These are phyloP conservation scores for Ectropis grisescens DNA, from an alignment of 1,140 invertebrate genomes.

Conservation along the genomic window DNA sequence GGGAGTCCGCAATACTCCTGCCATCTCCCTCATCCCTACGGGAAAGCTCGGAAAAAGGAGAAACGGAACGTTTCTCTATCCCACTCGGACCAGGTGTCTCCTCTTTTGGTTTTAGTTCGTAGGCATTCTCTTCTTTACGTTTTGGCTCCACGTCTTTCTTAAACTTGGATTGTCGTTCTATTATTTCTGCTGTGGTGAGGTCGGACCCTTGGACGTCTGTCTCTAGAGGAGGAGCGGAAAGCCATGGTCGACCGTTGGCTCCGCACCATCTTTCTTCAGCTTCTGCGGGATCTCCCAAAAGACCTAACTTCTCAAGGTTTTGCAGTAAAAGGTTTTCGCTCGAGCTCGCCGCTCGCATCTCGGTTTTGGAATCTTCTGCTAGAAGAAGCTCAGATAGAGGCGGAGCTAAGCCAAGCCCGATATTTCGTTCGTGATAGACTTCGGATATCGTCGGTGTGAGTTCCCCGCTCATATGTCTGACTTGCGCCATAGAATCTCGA, in stretches of 20 bases:
- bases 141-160: constrained; percentile 54
- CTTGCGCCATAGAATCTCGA: constrained; percentile 78
- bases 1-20: constrained; percentile 89
- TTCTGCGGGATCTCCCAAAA: constrained; percentile 61
- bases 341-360: constrained; percentile 56
- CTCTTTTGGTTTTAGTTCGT: constrained; percentile 54
- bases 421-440: constrained; percentile 90
- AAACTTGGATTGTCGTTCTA: constrained; percentile 75
- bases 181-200: constrained; percentile 75
- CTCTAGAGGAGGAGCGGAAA: constrained; percentile 70
- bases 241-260: constrained; percentile 66
- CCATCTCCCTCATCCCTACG: constrained; percentile 91
- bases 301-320: constrained; percentile 61
- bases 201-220: constrained; percentile 75
- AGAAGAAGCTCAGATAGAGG: constrained; percentile 87
- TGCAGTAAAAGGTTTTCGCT: constrained; percentile 59
- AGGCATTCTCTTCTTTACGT: constrained; percentile 48
- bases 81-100: constrained; percentile 42
- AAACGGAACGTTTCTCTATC: constrained; percentile 46
- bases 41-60: constrained; percentile 79
- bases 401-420: constrained; percentile 88
- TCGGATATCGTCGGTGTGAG: constrained; percentile 90
- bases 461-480: constrained; percentile 86
- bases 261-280: constrained; percentile 49
- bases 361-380: constrained; percentile 64